These are phyloP conservation scores for Tenebrosternarchus preto DNA, from an alignment of 2,113 vertebrate species.

Conservation along the genomic window DNA sequence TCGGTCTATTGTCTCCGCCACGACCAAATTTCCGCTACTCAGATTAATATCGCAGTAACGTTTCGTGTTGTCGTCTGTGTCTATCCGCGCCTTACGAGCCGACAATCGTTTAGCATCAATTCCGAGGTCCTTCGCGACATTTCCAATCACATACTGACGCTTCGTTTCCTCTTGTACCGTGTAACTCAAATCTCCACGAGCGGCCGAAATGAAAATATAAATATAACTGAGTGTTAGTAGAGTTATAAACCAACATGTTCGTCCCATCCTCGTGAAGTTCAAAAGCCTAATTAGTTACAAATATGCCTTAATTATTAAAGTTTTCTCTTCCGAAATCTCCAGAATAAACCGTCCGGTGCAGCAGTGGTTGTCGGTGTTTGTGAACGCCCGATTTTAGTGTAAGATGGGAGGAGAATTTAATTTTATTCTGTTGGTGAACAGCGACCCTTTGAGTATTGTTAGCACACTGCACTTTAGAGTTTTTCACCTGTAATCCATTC, in stretches of 20 bases:
- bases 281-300: background rate
- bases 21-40: conserved; percentile 51
- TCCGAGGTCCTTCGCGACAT: conserved; percentile 54
- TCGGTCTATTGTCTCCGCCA: conserved; percentile 53
- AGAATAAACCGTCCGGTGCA: background rate
- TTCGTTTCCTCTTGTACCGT: conserved; percentile 54
- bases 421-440: conserved; percentile 36
- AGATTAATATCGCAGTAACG: conserved; percentile 54
- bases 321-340: background rate
- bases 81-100: conserved; percentile 50
- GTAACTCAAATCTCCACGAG: conserved; percentile 50
- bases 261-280: background rate
- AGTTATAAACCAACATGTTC: background rate
- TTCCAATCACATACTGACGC: conserved; percentile 49
- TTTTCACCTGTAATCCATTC: too few species aligned
- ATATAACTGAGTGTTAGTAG: background rate
- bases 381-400: background rate
- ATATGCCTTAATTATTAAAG: too few species aligned
- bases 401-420: conserved; percentile 17
- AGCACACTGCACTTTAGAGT: background rate
- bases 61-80: conserved; percentile 45
- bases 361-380: background rate
- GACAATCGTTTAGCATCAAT: conserved; percentile 45
- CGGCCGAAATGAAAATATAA: background rate
- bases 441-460: conserved; percentile 41